Base-by-base conservation (phyloP, 2,797 vertebrate species). In the Pampus argenteus region DNA sequence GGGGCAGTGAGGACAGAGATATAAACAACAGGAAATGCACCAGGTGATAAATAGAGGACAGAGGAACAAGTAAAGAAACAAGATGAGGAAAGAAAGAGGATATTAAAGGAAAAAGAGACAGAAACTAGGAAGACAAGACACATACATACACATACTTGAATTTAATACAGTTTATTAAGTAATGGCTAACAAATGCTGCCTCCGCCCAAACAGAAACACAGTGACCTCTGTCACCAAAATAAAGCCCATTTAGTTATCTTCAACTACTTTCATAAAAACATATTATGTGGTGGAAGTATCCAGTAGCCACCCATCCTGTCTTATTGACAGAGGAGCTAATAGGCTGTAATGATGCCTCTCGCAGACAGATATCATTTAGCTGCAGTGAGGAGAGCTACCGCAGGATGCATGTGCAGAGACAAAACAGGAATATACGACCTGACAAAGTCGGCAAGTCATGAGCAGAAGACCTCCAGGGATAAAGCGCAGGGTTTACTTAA, bases 21-120 rank as follows among this genome's bases (percentile, higher is more conserved):
- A 42, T 17, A 42, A 61, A 71, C 47, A 65, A n/a, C 31, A 74
- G 40, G 66, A 79, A 76, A 63, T 9, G 31, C 44, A 65, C 22
- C 23, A 28, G 48, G 15, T 18, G 50, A 55, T 42, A 42, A 55
- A 56, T 70, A 38, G 34, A 65, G 34, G 45, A 52, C 22, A 22
- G 4, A 15, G 3, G 25, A 40, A 15, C 11, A 40, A 6, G 14
- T 2, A 6, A 14, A 2, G 45, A 47, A 28, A 38, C 17, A 22
- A 58, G 60, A 28, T 28, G 5, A 3, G n/a, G 52, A 29, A 25
- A 47, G 9, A 59, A 1, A 2, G 22, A 20, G 6, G 10, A 45
- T 5, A 38, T 13, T 15, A 58, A 5, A 42, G 9, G 52, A 29
- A 44, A 22, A 20, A 40, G 2, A 22, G 31, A 22, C 1, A 45